phyloP scores from a whole-genome alignment of 2,113 vertebrate genomes.

The Manacus vitellinus region DNA sequence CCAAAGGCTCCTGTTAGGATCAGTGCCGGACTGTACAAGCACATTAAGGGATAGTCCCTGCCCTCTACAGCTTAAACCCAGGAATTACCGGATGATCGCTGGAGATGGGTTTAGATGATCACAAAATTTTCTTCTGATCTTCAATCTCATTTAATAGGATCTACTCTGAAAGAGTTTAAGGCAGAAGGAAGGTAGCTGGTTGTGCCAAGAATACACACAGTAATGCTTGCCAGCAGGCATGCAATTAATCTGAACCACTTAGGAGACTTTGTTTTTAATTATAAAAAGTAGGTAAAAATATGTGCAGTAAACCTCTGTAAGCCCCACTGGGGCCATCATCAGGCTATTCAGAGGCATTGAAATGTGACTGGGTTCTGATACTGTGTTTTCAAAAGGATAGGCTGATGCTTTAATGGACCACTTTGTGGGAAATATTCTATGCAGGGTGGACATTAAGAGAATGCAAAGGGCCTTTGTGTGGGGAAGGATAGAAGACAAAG shows the following conservation, averaged over 20 bases:
- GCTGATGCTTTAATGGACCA: background rate
- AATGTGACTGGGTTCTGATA: background rate
- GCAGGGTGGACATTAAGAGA: background rate
- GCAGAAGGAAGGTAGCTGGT: background rate
- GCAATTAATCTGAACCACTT: constrained; percentile 51
- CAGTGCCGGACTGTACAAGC: background rate
- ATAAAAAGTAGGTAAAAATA: constrained; percentile 54
- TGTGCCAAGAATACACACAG: constrained; percentile 16
- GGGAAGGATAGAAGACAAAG: background rate
- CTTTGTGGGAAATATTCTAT: constrained; percentile 2
- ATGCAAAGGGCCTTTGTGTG: background rate
- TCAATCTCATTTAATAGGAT: background rate
- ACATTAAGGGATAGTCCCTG: constrained; percentile 42
- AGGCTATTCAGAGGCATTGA: background rate
- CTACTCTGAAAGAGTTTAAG: background rate
- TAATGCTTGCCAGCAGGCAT: constrained; percentile 14
- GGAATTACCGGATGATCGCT: background rate
- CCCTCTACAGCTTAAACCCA: constrained; percentile 48
- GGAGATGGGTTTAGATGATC: background rate
- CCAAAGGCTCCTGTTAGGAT: constrained; percentile 9
- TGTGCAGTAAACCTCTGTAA: constrained; percentile 15
- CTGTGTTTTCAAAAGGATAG: background rate
- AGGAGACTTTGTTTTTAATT: constrained; percentile 52
- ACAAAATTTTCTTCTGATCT: constrained; percentile 24
- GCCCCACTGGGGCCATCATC: constrained; percentile 11